These are phyloP conservation scores for Yponomeuta cagnagella DNA, from an alignment of 2,888 invertebrate species.

Conservation along the genomic window DNA sequence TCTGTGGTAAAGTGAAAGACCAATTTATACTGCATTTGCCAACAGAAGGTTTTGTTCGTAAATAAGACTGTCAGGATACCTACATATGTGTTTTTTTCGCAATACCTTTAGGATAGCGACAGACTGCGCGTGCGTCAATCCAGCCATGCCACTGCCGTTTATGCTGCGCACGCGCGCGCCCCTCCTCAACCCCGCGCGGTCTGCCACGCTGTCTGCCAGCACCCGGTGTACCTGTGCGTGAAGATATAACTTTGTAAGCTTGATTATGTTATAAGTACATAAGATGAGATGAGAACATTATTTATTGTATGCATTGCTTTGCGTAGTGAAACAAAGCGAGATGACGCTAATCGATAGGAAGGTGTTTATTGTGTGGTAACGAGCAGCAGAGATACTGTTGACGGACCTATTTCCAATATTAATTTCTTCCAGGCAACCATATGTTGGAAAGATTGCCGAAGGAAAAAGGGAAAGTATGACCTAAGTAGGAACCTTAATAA, in stretches of 20 bases:
- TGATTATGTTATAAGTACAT: neutral
- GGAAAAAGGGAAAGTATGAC: no score
- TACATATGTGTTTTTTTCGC: neutral
- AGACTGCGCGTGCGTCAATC: slow-evolving; percentile 91
- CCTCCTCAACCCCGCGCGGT: slow-evolving; percentile 89
- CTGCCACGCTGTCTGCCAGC: slow-evolving; percentile 88
- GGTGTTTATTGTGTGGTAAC: no score
- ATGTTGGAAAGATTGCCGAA: no score
- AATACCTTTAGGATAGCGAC: slow-evolving; percentile 89
- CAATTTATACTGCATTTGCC: no score
- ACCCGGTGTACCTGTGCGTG: slow-evolving; percentile 87
- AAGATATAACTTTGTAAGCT: neutral
- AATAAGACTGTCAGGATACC: no score
- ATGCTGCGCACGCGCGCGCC: slow-evolving; percentile 93
- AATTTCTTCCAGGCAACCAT: no score
- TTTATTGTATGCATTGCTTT: neutral
- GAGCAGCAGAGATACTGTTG: no score
- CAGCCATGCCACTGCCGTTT: slow-evolving; percentile 88
- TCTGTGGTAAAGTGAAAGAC: no score
- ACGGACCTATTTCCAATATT: no score
- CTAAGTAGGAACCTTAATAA: no score
- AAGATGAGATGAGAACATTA: no score
- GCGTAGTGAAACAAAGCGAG: neutral
- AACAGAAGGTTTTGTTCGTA: no score
- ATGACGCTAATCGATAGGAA: neutral